Base-by-base conservation (phyloP, 2,888 invertebrate genomes). In the Chymomyza caudatula region DNA sequence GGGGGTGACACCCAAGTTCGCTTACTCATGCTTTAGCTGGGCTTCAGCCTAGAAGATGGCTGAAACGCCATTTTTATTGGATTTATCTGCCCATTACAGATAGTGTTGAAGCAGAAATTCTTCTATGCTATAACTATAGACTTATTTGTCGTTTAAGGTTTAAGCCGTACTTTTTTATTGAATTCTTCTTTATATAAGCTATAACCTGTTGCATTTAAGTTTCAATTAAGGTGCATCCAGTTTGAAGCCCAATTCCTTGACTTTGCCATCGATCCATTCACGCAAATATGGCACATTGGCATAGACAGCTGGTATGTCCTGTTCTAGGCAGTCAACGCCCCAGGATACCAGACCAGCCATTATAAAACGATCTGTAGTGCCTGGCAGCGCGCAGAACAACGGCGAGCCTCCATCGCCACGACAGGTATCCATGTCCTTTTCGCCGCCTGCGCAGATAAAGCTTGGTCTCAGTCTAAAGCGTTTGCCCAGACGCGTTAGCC, bases 361-460 rank as follows among this genome's bases (percentile, higher is more conserved):
- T 8, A 65, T 84, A 59, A 65, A 87, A n/a, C 86, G 84, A 53
- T 77, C 49, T 3, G 0, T 0, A 13, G 73, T 47, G 0, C 75
- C 78, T 0, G 94, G 93, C n/a, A 87, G 53, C 0, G 77, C 73
- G 77, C 96, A 96, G 17, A 94, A 94, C 2, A 96, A 90, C 0
- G 96, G 95, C 5, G 95, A 94, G 0, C 96, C 96, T 0, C 96
- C 96, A 79, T 96, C 96, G 1, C 90, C 88, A 5, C 89, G 76
- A 68, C 89, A 89, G 0, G 87, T 86, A 6, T 88, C 89, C 74
- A 92, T 92, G n/a, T 93, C 94, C 0, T 86, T 72, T 75, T 94
- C 93, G 0, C 96, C 96, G 0, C 96, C 96, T 0, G 96, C 96
- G 79, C 96, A 96, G 70, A 95, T 92, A 88, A 96, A 95, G 5